phyloP scores from a whole-genome alignment of 2,888 invertebrate species.

The Scaptodrosophila latifasciaeformis region DNA sequence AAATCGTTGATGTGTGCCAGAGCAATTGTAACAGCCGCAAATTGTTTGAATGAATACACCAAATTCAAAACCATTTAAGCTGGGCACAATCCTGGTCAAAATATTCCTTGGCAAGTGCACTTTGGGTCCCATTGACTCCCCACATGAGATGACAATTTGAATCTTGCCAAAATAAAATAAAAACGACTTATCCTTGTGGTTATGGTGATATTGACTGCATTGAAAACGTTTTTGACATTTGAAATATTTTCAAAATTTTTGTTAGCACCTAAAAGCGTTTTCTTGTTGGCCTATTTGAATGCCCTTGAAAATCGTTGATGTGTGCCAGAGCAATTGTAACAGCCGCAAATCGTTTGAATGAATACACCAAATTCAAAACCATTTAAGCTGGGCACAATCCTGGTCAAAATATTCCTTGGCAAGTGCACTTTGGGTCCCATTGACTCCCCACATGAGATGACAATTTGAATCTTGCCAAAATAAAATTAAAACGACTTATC shows the following conservation, averaged over 20 bases:
- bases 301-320: constrained; percentile 60
- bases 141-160: constrained; percentile 16
- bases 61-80: constrained; percentile 25
- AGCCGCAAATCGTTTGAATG: constrained; percentile 45
- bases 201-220: background rate
- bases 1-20: constrained; percentile 60
- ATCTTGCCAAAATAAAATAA: constrained; percentile 5
- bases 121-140: constrained; percentile 29
- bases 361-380: constrained; percentile 10
- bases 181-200: constrained; percentile 6
- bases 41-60: constrained; percentile 24
- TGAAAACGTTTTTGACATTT: constrained; percentile 1
- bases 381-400: constrained; percentile 35
- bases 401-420: background rate
- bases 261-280: constrained; percentile 23
- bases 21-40: constrained; percentile 43
- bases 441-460: constrained; percentile 16
- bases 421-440: constrained; percentile 34
- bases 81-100: background rate
- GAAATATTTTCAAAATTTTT: too few relatives aligned
- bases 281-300: constrained; percentile 37
- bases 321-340: constrained; percentile 44
- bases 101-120: constrained; percentile 21
- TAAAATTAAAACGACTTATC: background rate
- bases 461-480: constrained; percentile 16